Evolutionary conservation across 2,113 vertebrate genomes (phyloP), one percentile per base, ranked within the genome.

Genomic region (Indicator maculatus): DNA sequence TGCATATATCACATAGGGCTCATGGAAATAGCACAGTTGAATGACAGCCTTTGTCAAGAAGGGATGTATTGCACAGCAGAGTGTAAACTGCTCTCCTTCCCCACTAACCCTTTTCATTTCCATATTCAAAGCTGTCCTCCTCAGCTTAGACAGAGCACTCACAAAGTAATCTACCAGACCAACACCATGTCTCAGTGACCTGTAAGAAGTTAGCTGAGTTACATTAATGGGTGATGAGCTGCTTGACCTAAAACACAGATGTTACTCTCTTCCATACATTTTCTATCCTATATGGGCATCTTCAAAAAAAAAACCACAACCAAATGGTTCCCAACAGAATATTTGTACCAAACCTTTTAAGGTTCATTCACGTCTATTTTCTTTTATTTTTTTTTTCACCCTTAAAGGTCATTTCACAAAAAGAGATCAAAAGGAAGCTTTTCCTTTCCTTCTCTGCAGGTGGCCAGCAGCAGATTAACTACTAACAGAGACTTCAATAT

Each of bases 341-440:
- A 97, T 97, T 98, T 97, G 96, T 98, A 97, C 95, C 96, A 96
- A 98, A 93, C 41, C 97, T 97, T 98, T 98, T 96, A 98, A 97
- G 95, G 94, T 97, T 97, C 97, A 96, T 97, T 98, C 97, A 96
- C 97, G 97, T 97, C 97, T 98, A 97, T 96, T 97, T 97, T 96
- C 95, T 90, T 97, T 95, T 95, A 73, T 96, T 67, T 96, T 96
- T 97, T 97, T 66, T 97, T 97, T 96, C 97, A 97, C 95, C 97
- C 97, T 97, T 95, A 96, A 97, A 98, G 97, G 97, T 98, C 97
- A 97, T 97, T 97, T 97, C 95, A 97, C 95, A 97, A 97, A 98
- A 98, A 97, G 97, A 98, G 96, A 98, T 98, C 97, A 98, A 98
- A 98, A 98, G 93, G 72, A 95, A 94, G 94, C 91, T 96, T 97